Base-by-base conservation (phyloP, 1,140 invertebrate species). In the Andricus grossulariae region DNA sequence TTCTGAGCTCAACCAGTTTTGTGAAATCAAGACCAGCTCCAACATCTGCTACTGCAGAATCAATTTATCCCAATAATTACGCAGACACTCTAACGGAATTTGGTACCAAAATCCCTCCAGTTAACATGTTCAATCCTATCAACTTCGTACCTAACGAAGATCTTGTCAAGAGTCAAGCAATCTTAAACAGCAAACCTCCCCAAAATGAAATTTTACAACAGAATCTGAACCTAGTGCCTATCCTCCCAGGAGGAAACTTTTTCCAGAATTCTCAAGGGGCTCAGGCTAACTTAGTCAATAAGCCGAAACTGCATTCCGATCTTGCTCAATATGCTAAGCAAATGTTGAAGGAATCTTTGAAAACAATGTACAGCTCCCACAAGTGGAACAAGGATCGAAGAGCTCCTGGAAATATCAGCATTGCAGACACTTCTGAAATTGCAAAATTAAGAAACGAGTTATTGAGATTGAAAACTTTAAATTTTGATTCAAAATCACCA, bases 281-380 rank as follows among this genome's bases (percentile, higher is more conserved):
- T 4, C 85, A 89, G 51, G 80, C 52, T 13, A 86, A 91, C 6
- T 70, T 90, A 0, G 16, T 83, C 0, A 80, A 74, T 0, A 91
- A 91, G 18, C 88, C 89, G 8, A 90, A 90, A 49, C 73, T 90
- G 3, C 83, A 77, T 10, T 85, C 85, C 0, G 90, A 92, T 25
- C 71, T 91, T 13, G 87, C 88, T 39, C 89, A 85, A 5, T 91
- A 91, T 66, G 91, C 90, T 0, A 88, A 91, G 57, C 90, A 92
- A 66, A 91, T 92, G 89, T 85, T 92, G 54, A 91, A 88, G 45
- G 90, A 92, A 76, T 92, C 91, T 0, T 54, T 91, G 25, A 89
- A 86, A 74, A 91, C 91, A 0, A 91, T 91, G 39, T 91, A 92
- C 55, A 91, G 89, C 45, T 87, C 90, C 0, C 90, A 91, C 10